Percentiles rank a stretch among this genome's conserved stretches.
Conservation (phyloP, 2,113 vertebrate species). For the Serinus canaria region DNA sequence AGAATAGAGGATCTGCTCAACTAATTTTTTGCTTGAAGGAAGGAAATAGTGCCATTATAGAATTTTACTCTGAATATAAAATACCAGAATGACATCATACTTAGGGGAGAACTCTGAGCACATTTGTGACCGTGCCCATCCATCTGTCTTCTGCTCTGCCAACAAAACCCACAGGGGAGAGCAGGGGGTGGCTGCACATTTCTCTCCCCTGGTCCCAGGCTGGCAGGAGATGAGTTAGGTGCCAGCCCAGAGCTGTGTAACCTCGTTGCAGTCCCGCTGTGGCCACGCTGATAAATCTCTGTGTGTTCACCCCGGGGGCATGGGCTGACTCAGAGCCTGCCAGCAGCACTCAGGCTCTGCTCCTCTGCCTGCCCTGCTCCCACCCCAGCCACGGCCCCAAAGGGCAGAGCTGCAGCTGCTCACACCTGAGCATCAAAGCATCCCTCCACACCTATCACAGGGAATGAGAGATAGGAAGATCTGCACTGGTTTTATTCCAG, state of each 20-base stretch:
- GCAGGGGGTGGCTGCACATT: not conserved
- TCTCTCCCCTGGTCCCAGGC: accelerated
- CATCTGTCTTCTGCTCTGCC: not conserved
- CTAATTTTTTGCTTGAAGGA: constrained; percentile 7
- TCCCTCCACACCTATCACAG: not conserved
- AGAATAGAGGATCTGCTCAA: not conserved
- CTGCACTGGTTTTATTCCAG: not conserved
- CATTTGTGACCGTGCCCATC: not conserved
- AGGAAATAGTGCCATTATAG: not conserved
- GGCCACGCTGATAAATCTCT: not conserved
- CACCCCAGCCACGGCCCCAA: accelerated
- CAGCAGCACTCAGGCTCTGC: not conserved
- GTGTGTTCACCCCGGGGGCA: accelerated
- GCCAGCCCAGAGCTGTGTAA: not conserved
- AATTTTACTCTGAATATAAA: not conserved
- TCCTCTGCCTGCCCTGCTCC: not conserved
- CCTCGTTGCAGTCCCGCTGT: not conserved
- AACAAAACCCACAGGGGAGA: not conserved
- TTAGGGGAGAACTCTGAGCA: not conserved
- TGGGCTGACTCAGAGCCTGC: accelerated
- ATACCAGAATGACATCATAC: not conserved
- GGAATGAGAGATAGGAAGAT: not conserved
- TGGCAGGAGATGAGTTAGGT: not conserved
- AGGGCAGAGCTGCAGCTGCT: not conserved
- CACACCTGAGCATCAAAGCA: not conserved